Percentiles rank a stretch among this genome's conserved stretches.
Evolutionary conservation across 2,113 vertebrate species (phyloP).

Genomic region (Rhinoptilus africanus): DNA sequence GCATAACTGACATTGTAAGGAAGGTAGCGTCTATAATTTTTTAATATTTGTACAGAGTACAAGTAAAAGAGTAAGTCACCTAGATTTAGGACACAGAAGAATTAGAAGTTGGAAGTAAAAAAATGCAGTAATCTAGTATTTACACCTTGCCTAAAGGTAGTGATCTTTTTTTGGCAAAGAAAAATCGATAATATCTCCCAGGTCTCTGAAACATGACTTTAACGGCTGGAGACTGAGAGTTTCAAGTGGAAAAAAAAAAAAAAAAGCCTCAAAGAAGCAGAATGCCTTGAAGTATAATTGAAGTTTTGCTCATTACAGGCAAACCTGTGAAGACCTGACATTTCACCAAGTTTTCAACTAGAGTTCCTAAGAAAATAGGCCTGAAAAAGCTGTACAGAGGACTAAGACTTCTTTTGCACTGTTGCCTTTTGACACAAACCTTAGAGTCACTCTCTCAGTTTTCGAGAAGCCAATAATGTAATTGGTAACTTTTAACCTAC

Average conservation of each 20-base stretch:
- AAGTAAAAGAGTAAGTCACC: neutral
- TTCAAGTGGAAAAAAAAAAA: neutral
- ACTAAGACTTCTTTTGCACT: neutral
- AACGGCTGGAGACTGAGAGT: neutral
- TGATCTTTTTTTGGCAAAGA: neutral
- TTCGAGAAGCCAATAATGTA: neutral
- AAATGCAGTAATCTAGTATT: neutral
- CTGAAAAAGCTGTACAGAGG: neutral
- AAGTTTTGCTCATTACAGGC: constrained; percentile 55
- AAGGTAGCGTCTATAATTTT: neutral
- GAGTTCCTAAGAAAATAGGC: neutral
- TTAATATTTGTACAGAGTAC: neutral
- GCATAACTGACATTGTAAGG: neutral
- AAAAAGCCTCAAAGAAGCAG: constrained; percentile 1
- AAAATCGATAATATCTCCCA: constrained; percentile 35
- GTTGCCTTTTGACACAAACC: neutral
- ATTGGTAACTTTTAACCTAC: neutral
- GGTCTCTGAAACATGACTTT: constrained; percentile 11
- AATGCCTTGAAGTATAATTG: constrained; percentile 52
- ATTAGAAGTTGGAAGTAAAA: constrained; percentile 6
- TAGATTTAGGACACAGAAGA: neutral
- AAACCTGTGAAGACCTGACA: constrained; percentile 23
- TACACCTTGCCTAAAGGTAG: neutral
- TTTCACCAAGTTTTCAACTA: constrained; percentile 15
- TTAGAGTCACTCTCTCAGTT: neutral